Evolutionary conservation across 2,113 vertebrate genomes (phyloP), one percentile per base, ranked within the genome.

Genomic region (Myrmecobius fasciatus): DNA sequence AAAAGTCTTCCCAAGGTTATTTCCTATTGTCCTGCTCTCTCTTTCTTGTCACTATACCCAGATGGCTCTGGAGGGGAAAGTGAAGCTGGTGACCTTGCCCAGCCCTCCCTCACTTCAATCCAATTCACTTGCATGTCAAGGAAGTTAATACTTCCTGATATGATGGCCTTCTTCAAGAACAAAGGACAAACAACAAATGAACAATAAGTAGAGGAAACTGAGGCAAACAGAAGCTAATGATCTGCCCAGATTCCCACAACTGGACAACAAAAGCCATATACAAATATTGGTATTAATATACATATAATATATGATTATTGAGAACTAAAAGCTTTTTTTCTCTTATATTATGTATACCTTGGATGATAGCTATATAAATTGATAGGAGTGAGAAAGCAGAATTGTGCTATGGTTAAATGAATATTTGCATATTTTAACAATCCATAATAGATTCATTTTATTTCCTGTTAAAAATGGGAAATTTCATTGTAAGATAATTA

Each of bases 391-490:
- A 20, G 2, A 83, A n/a, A 83, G 17, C 20, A 83, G n/a, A 20
- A 83, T 83, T n/a, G 43, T 43, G n/a, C 67, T 83, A 8, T 24
- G 83, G 54, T 92, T 17, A 75, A 25, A 89, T 43, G 17, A 91
- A 47, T 17, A 46, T 17, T 92, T 24, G 8, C 53, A 0, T 52
- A 3, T 95, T 91, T 93, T 67, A 25, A 60, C 9, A 89, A 17
- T 48, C n/a, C 20, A 43, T 8, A 83, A 83, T 6, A 83, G 67
- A 43, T 43, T 94, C 95, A 26, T 24, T 47, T 91, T 89, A 31
- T 93, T 95, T 91, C 47, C 49, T 95, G 52, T 5, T 91, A 94
- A 94, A 94, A 4, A 93, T 89, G 91, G 28, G 67, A 95, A 94
- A 10, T 97, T n/a, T 43, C 24, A 22, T 83, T 43, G n/a, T 43